These are phyloP conservation scores for Drosophila paranaensis DNA, from an alignment of 2,888 invertebrate species.

Conservation along the genomic window DNA sequence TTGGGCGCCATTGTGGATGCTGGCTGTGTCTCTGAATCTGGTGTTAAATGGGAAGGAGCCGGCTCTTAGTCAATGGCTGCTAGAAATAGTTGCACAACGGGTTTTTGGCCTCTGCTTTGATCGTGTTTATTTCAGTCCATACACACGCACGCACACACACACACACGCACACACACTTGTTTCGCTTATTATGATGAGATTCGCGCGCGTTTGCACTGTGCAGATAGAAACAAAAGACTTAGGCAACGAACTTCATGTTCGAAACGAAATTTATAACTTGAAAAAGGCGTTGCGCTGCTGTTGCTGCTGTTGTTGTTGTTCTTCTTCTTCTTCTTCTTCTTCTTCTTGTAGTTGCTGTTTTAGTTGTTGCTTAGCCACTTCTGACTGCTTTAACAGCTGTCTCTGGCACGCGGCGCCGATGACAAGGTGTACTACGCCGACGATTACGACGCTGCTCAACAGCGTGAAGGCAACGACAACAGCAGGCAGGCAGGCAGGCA, in stretches of 20 bases:
- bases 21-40: neutral
- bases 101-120: slow-evolving; percentile 46
- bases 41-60: slow-evolving; percentile 32
- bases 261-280: slow-evolving; percentile 10
- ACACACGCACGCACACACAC: slow-evolving; percentile 3
- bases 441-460: slow-evolving; percentile 11
- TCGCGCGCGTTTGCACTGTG: slow-evolving; percentile 50
- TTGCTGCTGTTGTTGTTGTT: neutral
- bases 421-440: slow-evolving; percentile 26
- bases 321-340: too few species aligned
- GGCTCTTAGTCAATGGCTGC: slow-evolving; percentile 45
- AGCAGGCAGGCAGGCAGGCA: slow-evolving; percentile 28
- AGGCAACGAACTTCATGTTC: slow-evolving; percentile 63
- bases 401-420: slow-evolving; percentile 37
- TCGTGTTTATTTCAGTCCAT: slow-evolving; percentile 66
- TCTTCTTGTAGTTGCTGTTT: too few species aligned
- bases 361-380: slow-evolving; percentile 11
- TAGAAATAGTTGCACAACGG: slow-evolving; percentile 72
- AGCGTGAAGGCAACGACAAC: slow-evolving; percentile 12
- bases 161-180: slow-evolving; percentile 45
- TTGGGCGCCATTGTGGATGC: slow-evolving; percentile 70
- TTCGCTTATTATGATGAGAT: slow-evolving; percentile 50
- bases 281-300: neutral
- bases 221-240: slow-evolving; percentile 64
- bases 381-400: slow-evolving; percentile 58